Evolutionary conservation across 2,888 invertebrate genomes (phyloP), one percentile per base, ranked within the genome.

Genomic region (Trachelus troglodyta): DNA sequence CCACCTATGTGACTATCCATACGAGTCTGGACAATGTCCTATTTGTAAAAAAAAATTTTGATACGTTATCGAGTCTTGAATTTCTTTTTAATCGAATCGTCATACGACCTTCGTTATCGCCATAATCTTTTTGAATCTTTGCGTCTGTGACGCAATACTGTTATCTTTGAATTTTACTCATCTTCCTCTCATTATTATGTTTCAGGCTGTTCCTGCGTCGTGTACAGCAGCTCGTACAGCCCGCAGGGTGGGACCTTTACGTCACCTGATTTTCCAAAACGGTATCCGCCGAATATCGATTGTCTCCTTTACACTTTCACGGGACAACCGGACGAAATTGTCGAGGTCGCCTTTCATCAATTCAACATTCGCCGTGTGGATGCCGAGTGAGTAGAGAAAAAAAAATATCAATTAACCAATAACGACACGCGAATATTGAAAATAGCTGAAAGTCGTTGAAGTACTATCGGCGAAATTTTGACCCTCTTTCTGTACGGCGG

Each of bases 231-330:
- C 84, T 95, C 96, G 81, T 95, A 95, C 90, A 95, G 95, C 86
- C 95, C 95, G 92, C 95, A 95, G 89, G 95, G 94, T 84, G 97
- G 97, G 82, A 94, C 94, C 74, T 97, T 97, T 93, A 95, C 94
- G 89, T 96, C 96, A 85, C 97, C 97, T 31, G 96, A 97, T 92
- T 97, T 95, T 92, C 97, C 97, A 4, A 94, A 94, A 81, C 94
- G 95, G 79, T 97, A 97, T 92, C 95, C 95, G 11, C 91, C 94
- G 79, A 94, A 94, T 87, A 93, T 96, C 90, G 94, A 95, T 93
- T 97, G 97, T 90, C 94, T 97, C 76, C 94, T 97, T 77, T 97
- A 96, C 93, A 96, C 96, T 68, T 97, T 97, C 92, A 93, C 95
- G 86, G 97, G 96, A 1, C 94, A 94, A 80, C 93, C 94, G 31